phyloP scores from a whole-genome alignment of 2,797 vertebrate genomes.

The Pristis pectinata region DNA sequence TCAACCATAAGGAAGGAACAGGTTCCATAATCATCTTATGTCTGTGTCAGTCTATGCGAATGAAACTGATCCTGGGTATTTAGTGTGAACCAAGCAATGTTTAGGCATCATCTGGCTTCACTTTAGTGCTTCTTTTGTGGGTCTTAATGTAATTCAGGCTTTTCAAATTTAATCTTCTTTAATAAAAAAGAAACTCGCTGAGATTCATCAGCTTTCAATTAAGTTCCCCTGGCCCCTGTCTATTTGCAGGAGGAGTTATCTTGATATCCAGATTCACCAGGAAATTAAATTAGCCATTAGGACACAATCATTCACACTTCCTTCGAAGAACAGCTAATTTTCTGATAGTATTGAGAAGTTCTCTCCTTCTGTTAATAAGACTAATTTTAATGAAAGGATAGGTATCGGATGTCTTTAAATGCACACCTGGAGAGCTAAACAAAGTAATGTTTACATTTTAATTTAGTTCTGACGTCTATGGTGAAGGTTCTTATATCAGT shows the following conservation, averaged over 20 bases:
- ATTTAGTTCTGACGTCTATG: neutral
- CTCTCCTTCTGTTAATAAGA: neutral
- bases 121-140: neutral
- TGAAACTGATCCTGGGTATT: neutral
- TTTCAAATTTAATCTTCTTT: neutral
- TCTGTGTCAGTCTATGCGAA: neutral
- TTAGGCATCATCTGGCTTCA: neutral
- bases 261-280: neutral
- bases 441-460: neutral
- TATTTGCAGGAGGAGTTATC: neutral
- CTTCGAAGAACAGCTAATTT: neutral
- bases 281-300: neutral
- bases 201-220: neutral
- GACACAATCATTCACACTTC: neutral
- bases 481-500: neutral
- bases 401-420: too few relatives aligned
- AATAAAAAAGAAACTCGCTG: neutral
- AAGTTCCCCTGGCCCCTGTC: neutral
- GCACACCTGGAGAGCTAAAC: neutral
- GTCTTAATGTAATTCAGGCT: neutral
- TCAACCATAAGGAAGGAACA: neutral
- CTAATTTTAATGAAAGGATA: neutral
- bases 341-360: neutral
- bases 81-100: neutral
- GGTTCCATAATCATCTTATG: neutral